phyloP scores from a whole-genome alignment of 2,797 vertebrate genomes.

The Lycodopsis pacificus region DNA sequence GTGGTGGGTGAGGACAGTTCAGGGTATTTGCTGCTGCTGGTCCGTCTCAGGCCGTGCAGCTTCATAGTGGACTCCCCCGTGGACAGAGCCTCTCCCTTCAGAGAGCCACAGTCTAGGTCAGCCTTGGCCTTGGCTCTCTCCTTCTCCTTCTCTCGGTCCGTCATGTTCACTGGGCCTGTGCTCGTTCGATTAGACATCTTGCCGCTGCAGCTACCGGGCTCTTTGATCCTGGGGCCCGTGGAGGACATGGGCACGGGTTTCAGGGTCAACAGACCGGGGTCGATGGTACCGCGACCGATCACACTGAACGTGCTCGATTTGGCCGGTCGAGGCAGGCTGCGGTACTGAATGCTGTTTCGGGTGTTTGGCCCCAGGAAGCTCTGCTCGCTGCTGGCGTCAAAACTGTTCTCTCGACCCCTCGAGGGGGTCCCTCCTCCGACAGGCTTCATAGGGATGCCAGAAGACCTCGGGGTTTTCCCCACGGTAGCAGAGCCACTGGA shows the following conservation, averaged over 20 bases:
- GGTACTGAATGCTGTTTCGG: constrained; percentile 95
- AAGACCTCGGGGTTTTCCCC: constrained; percentile 93
- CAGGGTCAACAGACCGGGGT: constrained; percentile 89
- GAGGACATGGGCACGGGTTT: constrained; percentile 81
- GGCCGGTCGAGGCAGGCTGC: constrained; percentile 95
- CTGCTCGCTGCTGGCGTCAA: constrained; percentile 91
- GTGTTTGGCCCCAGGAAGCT: constrained; percentile 91
- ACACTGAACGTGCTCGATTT: constrained; percentile 97
- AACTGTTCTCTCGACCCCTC: constrained; percentile 93
- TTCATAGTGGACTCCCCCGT: constrained; percentile 87
- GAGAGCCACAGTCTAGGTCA: constrained; percentile 86
- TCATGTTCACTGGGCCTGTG: constrained; percentile 93
- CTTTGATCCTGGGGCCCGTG: constrained; percentile 85
- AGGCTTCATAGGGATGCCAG: constrained; percentile 95
- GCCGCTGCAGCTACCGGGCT: constrained; percentile 71
- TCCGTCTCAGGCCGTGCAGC: constrained; percentile 86
- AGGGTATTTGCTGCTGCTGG: constrained; percentile 88
- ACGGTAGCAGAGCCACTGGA: constrained; percentile 90
- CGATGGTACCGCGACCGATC: constrained; percentile 91
- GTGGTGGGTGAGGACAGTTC: constrained; percentile 92
- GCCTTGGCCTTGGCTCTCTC: constrained; percentile 98
- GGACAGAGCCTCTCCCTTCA: constrained; percentile 78
- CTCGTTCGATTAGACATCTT: constrained; percentile 70
- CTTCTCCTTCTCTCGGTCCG: constrained; percentile 97
- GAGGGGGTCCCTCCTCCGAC: constrained; percentile 74